These are phyloP conservation scores for Rhabdomys pumilio DNA, from an alignment of 2,797 vertebrate species.

Conservation along the genomic window DNA sequence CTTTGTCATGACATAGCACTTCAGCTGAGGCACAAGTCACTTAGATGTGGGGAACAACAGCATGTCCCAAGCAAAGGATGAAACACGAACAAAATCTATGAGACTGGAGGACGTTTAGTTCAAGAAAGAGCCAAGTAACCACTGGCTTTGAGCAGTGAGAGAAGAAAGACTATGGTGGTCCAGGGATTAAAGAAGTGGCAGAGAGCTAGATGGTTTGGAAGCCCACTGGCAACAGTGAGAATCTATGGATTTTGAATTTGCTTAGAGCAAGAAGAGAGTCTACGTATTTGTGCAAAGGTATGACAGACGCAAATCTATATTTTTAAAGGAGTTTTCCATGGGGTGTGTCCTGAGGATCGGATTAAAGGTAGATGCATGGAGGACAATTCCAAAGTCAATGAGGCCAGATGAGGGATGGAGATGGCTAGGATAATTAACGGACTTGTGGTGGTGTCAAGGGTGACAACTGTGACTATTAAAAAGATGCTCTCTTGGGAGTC, in stretches of 20 bases:
- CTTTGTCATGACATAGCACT: not conserved
- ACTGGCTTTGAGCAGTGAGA: not conserved
- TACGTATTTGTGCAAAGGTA: slow-evolving; percentile 5
- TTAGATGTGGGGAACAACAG: not conserved
- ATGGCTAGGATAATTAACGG: not conserved
- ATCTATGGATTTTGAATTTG: slow-evolving; percentile 32
- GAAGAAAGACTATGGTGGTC: not conserved
- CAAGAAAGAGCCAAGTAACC: not conserved
- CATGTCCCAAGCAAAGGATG: not conserved
- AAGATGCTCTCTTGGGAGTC: not conserved
- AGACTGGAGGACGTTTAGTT: not conserved
- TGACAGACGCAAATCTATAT: slow-evolving; percentile 2
- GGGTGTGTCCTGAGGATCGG: not conserved
- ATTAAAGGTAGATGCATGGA: not conserved
- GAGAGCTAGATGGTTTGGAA: not conserved
- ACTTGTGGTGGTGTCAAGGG: not conserved
- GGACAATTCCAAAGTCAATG: not conserved
- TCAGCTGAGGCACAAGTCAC: not conserved
- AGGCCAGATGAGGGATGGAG: not conserved
- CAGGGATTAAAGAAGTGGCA: not conserved
- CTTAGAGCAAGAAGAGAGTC: slow-evolving; percentile 10
- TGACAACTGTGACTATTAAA: slow-evolving; percentile 25
- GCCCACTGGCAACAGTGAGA: not conserved
- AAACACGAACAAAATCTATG: not conserved
- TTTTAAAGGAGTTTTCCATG: slow-evolving; percentile 7